phyloP scores from a whole-genome alignment of 2,888 invertebrate species.

The Archips crataeganus region DNA sequence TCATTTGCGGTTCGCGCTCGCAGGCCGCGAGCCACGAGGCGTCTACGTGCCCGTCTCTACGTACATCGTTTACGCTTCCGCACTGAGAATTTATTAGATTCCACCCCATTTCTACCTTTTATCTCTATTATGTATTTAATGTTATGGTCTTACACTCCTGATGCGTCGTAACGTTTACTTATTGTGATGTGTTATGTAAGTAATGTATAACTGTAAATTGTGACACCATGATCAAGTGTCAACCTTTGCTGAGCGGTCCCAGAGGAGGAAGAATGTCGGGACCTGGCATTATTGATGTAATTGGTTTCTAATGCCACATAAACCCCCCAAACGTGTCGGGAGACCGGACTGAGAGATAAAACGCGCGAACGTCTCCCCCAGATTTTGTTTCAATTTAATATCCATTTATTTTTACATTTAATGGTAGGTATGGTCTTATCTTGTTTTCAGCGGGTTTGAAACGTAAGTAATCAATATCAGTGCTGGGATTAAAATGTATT shows the following conservation, averaged over 20 bases:
- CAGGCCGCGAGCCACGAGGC: slow-evolving; percentile 49
- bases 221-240: slow-evolving; percentile 19
- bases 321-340: slow-evolving; percentile 85
- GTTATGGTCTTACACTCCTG: slow-evolving; percentile 58
- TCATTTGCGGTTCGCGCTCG: slow-evolving; percentile 80
- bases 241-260: slow-evolving; percentile 13
- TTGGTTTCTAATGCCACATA: slow-evolving; percentile 86
- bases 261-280: slow-evolving; percentile 32
- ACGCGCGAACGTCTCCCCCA: slow-evolving; percentile 62
- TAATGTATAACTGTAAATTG: slow-evolving; percentile 34
- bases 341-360: slow-evolving; percentile 83
- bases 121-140: slow-evolving; percentile 79
- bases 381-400: slow-evolving; percentile 58
- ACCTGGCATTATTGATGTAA: slow-evolving; percentile 78
- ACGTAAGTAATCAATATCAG: not conserved
- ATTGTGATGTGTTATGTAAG: slow-evolving; percentile 47
- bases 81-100: slow-evolving; percentile 81
- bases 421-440: slow-evolving; percentile 6
- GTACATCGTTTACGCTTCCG: slow-evolving; percentile 83
- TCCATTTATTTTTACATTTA: slow-evolving; percentile 45
- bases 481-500: not conserved
- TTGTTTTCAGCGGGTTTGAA: not conserved
- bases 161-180: slow-evolving; percentile 61
- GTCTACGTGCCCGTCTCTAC: slow-evolving; percentile 79
- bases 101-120: slow-evolving; percentile 81